phyloP scores from a whole-genome alignment of 2,113 vertebrate genomes.

The Ramphastos sulfuratus region DNA sequence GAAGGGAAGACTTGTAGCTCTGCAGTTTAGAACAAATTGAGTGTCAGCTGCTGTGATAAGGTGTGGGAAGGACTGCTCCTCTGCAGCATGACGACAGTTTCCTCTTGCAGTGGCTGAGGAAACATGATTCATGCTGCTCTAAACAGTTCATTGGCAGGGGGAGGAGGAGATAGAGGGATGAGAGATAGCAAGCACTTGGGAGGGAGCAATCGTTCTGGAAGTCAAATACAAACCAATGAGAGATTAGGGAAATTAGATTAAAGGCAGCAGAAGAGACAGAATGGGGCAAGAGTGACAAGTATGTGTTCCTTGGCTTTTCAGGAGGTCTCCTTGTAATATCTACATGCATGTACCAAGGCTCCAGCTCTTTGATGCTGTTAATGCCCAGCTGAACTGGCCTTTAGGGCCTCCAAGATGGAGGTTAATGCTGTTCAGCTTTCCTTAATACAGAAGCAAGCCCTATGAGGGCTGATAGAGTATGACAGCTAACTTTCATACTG shows the following conservation, averaged over 20 bases:
- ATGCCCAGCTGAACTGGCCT: background rate
- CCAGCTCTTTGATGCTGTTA: background rate
- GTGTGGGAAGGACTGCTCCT: background rate
- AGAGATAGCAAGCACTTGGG: background rate
- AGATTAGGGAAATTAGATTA: background rate
- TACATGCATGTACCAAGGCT: background rate
- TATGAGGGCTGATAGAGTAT: background rate
- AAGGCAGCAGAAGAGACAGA: background rate
- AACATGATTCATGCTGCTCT: background rate
- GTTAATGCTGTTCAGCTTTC: background rate
- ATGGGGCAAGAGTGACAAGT: background rate
- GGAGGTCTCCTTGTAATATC: background rate
- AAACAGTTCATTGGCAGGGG: background rate
- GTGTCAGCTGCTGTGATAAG: background rate
- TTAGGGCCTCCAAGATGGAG: background rate
- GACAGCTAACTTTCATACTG: background rate
- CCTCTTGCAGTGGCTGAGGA: background rate
- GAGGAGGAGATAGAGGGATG: background rate
- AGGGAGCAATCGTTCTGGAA: background rate
- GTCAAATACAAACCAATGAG: background rate
- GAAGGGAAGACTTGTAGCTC: background rate
- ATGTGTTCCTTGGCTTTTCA: background rate
- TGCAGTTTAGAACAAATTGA: background rate
- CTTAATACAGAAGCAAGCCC: background rate
- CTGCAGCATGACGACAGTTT: background rate